phyloP scores from a whole-genome alignment of 1,140 invertebrate genomes.

The Armadillidium nasatum region DNA sequence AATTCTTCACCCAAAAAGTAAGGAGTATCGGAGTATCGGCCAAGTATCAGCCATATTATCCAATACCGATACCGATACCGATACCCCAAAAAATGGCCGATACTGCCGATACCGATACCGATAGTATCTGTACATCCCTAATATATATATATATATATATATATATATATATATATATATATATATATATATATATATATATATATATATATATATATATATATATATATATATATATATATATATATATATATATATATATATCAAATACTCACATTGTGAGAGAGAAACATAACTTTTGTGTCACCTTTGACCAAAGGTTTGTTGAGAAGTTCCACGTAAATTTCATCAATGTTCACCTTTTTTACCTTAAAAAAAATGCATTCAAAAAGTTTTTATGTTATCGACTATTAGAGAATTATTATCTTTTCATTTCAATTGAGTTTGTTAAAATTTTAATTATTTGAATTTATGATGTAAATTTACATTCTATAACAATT shows the following conservation, averaged over 20 bases:
- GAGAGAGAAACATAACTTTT: slow-evolving; percentile 40
- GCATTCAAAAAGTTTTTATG: background rate
- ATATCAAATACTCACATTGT: slow-evolving; percentile 36
- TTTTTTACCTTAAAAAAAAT: slow-evolving; percentile 19
- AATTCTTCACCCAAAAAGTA: no score
- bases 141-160: background rate
- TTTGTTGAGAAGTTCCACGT: slow-evolving; percentile 34
- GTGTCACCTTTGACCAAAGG: slow-evolving; percentile 38
- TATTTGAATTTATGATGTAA: no score
- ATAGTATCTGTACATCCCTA: no score
- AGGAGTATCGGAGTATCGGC: no score
- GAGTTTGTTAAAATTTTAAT: no score
- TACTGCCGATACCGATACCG: no score
- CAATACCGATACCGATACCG: no score
- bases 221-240: background rate
- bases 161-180: background rate
- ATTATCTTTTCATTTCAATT: background rate
- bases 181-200: background rate
- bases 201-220: background rate
- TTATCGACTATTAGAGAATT: background rate
- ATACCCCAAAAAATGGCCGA: no score
- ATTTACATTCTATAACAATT: background rate
- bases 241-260: background rate
- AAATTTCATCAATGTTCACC: slow-evolving; percentile 30
- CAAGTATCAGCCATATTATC: no score